A percentile compares a stretch with the other conserved stretches of the same genome.
Conservation (phyloP, 2,797 vertebrate genomes). For the Picus viridis region DNA sequence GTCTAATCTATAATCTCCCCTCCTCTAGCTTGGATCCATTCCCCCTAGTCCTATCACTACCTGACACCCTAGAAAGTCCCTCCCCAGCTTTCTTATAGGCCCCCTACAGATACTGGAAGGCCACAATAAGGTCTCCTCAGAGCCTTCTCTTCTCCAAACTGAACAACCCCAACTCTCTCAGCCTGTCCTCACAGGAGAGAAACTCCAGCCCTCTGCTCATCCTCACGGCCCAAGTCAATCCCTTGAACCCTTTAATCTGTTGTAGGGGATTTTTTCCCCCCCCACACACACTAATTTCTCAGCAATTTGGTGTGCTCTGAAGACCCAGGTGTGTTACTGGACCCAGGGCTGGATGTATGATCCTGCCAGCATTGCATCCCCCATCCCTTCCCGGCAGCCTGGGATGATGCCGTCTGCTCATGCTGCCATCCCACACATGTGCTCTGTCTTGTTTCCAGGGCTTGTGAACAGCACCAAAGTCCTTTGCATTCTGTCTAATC, state of each 20-base stretch:
- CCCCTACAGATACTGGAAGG: too few species aligned
- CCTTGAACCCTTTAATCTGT: neutral
- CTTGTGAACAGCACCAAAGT: neutral
- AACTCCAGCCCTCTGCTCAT: too few species aligned
- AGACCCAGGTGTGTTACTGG: neutral
- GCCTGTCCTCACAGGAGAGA: too few species aligned
- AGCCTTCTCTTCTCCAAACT: too few species aligned
- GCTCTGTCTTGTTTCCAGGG: neutral
- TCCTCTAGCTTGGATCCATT: too few species aligned
- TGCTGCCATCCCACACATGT: neutral
- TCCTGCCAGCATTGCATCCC: neutral
- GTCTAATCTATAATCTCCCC: too few species aligned
- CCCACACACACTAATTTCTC: neutral
- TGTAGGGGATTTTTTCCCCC: neutral
- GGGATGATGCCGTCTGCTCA: neutral
- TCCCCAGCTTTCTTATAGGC: too few species aligned
- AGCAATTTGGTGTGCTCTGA: neutral
- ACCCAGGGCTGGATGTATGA: neutral
- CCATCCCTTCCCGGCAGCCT: neutral
- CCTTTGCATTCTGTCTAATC: neutral
- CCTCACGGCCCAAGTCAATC: neutral
- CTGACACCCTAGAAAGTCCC: too few species aligned
- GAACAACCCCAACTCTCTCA: too few species aligned
- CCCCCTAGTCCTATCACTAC: too few species aligned
- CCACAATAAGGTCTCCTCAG: too few species aligned